Conservation (phyloP, 2,797 vertebrate species). For the Cryptoprocta ferox region DNA sequence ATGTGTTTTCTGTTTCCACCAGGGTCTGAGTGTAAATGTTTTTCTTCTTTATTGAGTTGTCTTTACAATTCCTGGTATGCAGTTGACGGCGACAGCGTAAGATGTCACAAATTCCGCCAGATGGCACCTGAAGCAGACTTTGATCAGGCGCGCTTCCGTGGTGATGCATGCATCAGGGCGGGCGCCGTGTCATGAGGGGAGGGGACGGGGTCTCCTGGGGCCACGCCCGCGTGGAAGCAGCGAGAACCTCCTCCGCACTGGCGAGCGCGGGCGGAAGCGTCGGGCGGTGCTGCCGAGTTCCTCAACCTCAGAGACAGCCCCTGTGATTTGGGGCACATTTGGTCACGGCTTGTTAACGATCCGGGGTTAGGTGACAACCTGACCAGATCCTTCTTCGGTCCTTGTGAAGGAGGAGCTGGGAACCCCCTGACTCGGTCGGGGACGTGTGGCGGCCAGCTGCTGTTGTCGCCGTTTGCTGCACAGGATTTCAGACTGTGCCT, state of each 20-base stretch:
- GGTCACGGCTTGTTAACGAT: too few species aligned
- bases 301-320: too few species aligned
- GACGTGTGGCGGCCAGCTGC: neutral
- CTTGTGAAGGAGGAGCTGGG: neutral
- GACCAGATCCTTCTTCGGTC: too few species aligned
- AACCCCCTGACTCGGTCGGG: neutral
- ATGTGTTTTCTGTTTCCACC: neutral
- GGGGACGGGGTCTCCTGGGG: accelerated
- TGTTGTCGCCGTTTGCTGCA: accelerated
- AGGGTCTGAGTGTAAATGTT: neutral
- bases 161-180: accelerated
- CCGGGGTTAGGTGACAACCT: neutral
- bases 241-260: too few species aligned
- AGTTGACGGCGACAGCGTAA: neutral
- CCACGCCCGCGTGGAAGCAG: too few species aligned
- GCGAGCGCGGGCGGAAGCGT: neutral
- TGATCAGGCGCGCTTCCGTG: accelerated
- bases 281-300: neutral
- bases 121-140: neutral
- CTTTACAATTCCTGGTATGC: neutral
- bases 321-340: neutral
- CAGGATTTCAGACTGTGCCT: too few species aligned
- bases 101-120: neutral
- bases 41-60: neutral
- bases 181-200: accelerated